A percentile compares a stretch with the other conserved stretches of the same genome.
phyloP scores from a whole-genome alignment of 2,113 vertebrate genomes.

The Jacana jacana region DNA sequence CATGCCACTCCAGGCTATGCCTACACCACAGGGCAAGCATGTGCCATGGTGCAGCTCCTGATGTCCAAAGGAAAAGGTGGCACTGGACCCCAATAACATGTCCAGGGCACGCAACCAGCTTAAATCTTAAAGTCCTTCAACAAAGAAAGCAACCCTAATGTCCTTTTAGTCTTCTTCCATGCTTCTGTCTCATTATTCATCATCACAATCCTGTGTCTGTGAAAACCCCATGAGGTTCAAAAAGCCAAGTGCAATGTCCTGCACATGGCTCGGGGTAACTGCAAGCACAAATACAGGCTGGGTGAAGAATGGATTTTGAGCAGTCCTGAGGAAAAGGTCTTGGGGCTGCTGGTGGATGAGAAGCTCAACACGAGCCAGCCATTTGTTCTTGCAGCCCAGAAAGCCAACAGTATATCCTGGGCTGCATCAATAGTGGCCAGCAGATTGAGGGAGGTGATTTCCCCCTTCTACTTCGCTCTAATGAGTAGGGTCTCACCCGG shows the following conservation, averaged over 20 bases:
- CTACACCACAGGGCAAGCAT: neutral
- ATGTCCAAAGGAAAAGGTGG: neutral
- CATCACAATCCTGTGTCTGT: neutral
- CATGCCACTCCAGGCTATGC: neutral
- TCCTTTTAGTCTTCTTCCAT: neutral
- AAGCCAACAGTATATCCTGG: neutral
- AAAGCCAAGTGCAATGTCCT: neutral
- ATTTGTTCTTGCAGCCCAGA: neutral
- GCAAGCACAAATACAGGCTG: neutral
- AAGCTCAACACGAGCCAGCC: neutral
- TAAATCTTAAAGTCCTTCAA: neutral
- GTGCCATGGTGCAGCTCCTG: neutral
- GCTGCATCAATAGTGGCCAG: neutral
- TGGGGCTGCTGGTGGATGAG: neutral
- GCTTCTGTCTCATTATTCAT: neutral
- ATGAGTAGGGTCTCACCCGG: neutral
- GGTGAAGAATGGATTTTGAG: neutral
- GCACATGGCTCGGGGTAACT: neutral
- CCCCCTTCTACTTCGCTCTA: neutral
- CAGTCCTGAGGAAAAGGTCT: neutral
- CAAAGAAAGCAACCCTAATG: neutral
- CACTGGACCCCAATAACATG: neutral
- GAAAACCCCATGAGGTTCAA: neutral
- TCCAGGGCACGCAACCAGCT: too few species aligned
- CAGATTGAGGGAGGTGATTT: neutral